Evolutionary conservation across 2,113 vertebrate genomes (phyloP).

Genomic region (Chaenogobius annularis): DNA sequence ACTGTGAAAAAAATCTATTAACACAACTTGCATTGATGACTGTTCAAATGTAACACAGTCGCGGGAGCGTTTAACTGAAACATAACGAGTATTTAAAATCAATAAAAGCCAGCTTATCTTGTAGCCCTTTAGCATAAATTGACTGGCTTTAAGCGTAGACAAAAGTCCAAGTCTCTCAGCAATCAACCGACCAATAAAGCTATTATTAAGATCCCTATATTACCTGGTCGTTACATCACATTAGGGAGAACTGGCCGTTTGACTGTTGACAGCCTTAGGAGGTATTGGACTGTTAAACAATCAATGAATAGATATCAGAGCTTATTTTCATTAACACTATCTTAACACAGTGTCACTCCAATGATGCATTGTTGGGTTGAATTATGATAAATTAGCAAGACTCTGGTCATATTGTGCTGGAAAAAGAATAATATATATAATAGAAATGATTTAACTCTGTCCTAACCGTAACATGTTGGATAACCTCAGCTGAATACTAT

Average conservation of each 20-base stretch:
- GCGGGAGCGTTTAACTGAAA: slow-evolving; percentile 1
- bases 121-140: slow-evolving; percentile 10
- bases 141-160: background rate
- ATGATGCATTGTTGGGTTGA: background rate
- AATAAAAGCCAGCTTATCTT: background rate
- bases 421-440: too few relatives aligned
- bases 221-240: slow-evolving; percentile 1
- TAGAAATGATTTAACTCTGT: too few relatives aligned
- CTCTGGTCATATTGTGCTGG: background rate
- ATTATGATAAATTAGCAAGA: background rate
- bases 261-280: background rate
- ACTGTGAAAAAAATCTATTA: background rate
- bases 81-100: slow-evolving; percentile 2
- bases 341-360: background rate
- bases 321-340: background rate
- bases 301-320: background rate
- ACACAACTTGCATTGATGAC: background rate
- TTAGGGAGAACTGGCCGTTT: background rate
- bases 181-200: slow-evolving; percentile 8
- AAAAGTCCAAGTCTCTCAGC: background rate
- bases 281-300: background rate
- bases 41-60: background rate
- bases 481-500: too few relatives aligned
- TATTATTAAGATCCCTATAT: slow-evolving; percentile 1
- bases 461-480: too few relatives aligned